phyloP scores from a whole-genome alignment of 1,140 invertebrate genomes.

The Eurosta solidaginis region DNA sequence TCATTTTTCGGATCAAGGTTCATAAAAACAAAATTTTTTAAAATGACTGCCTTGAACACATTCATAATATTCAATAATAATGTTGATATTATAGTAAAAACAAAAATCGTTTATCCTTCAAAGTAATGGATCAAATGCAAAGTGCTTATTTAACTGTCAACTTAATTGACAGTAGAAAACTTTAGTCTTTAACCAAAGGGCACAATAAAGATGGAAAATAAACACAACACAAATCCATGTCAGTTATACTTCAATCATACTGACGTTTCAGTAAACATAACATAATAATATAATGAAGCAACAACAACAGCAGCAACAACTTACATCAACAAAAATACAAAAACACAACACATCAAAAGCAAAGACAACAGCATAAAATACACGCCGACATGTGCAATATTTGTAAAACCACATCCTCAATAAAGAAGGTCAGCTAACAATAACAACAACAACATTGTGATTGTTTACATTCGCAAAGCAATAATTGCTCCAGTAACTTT shows the following conservation, averaged over 20 bases:
- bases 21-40: too few relatives aligned
- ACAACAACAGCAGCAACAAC: not conserved
- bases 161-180: not conserved
- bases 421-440: not conserved
- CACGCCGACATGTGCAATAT: not conserved
- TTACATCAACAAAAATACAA: not conserved
- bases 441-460: not conserved
- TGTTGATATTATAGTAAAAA: too few relatives aligned
- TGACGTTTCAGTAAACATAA: not conserved
- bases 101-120: too few relatives aligned
- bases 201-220: not conserved
- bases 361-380: not conserved
- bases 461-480: not conserved
- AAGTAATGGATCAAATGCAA: too few relatives aligned
- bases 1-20: too few relatives aligned
- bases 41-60: too few relatives aligned
- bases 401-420: not conserved
- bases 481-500: not conserved
- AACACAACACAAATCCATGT: slow-evolving; percentile 1
- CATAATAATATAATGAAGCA: not conserved
- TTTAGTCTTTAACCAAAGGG: not conserved
- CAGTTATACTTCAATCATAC: slow-evolving; percentile 9
- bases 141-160: not conserved
- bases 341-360: not conserved
- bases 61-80: too few relatives aligned